Evolutionary conservation across 2,113 vertebrate species (phyloP).

Genomic region (Oryzias melastigma): DNA sequence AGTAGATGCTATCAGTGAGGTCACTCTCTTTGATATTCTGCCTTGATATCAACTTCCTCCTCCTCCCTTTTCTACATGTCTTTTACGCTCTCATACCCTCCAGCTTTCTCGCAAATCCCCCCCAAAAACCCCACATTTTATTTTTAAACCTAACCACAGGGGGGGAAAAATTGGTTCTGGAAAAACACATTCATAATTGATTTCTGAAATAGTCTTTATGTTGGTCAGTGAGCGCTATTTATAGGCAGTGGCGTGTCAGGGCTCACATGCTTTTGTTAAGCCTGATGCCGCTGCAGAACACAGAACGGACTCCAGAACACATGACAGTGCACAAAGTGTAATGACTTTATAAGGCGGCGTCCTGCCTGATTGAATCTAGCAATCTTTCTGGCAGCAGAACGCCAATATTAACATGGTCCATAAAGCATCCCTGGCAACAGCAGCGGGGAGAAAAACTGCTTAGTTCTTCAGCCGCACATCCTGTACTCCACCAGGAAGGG

Average conservation of each 20-base stretch:
- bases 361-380: slow-evolving; percentile 69
- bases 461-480: slow-evolving; percentile 63
- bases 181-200: slow-evolving; percentile 46
- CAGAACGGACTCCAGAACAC: slow-evolving; percentile 49
- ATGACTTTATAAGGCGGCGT: slow-evolving; percentile 67
- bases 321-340: slow-evolving; percentile 74
- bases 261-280: slow-evolving; percentile 41
- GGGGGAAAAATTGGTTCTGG: slow-evolving; percentile 9
- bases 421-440: slow-evolving; percentile 70
- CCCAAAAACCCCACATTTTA: slow-evolving; percentile 8
- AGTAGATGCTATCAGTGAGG: slow-evolving; percentile 64
- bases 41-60: slow-evolving; percentile 51
- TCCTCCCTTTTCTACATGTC: slow-evolving; percentile 21
- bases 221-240: slow-evolving; percentile 62
- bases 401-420: slow-evolving; percentile 65
- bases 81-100: slow-evolving; percentile 42
- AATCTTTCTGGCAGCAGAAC: slow-evolving; percentile 53
- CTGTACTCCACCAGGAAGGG: slow-evolving; percentile 67
- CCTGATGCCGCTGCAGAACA: slow-evolving; percentile 25
- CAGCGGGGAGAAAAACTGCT: slow-evolving; percentile 54
- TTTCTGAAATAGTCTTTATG: slow-evolving; percentile 53
- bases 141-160: slow-evolving; percentile 23
- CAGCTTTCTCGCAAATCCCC: slow-evolving; percentile 37
- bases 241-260: slow-evolving; percentile 53
- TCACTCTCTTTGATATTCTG: slow-evolving; percentile 59